Base-by-base conservation (phyloP, 1,140 invertebrate species). In the Hylaeus volcanicus region DNA sequence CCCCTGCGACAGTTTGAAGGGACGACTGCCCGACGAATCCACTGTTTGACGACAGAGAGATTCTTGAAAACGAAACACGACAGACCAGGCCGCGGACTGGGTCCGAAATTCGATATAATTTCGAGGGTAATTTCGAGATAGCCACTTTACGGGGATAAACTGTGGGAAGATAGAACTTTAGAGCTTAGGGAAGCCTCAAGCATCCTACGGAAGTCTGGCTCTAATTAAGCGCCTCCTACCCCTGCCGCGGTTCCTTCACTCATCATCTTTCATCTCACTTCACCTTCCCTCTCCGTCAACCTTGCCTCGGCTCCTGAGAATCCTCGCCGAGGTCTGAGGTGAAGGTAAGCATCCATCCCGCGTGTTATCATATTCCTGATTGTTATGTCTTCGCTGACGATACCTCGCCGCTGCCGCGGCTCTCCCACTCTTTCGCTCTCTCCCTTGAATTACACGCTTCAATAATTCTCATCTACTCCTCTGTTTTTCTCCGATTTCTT, bases 181-280 rank as follows among this genome's bases (percentile, higher is more conserved):
- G 89, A 88, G 84, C 77, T 86, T 82, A 85, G 89, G 89, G 92
- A 92, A 92, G 92, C 91, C 92, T 92, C 90, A 88, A 93, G 92
- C 90, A 92, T 93, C 90, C 91, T 92, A 90, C 89, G 92, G 91
- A 93, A 92, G 92, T 93, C 93, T 93, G 90, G 82, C 89, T 93
- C 92, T 93, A 93, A 93, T 93, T 93, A 93, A 93, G 91, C 92
- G 86, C 82, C 90, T 88, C 89, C 79, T 88, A 84, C 88, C 88
- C 87, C 87, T 87, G 74, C 84, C 83, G 83, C 81, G 86, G 83
- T 88, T 92, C 90, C 90, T 92, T 93, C 91, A 91, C 91, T 92
- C 92, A 89, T 93, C 92, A 93, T 93, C 90, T 92, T 92, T 92
- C 91, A 92, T 90, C 92, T 89, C 86, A 79, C 89, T 89, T 83